A percentile compares a stretch with the other conserved stretches of the same genome.
These are phyloP conservation scores for Ophion slaviceki DNA, from an alignment of 2,888 invertebrate species.

Conservation along the genomic window DNA sequence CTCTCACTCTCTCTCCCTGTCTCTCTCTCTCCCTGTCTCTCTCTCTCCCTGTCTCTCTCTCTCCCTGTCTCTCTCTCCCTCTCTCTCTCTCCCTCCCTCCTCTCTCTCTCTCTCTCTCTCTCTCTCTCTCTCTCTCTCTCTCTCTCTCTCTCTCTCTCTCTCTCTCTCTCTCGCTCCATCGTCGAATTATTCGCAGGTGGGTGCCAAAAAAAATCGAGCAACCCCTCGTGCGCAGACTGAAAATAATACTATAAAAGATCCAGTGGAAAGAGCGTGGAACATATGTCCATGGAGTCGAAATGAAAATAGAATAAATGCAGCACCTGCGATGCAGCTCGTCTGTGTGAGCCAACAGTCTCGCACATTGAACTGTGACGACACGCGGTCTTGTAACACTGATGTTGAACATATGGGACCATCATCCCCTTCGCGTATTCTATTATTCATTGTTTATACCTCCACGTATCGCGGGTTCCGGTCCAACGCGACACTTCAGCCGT, in stretches of 20 bases:
- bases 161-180: slow-evolving; percentile 4
- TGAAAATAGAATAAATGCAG: slow-evolving; percentile 51
- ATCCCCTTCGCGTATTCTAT: slow-evolving; percentile 51
- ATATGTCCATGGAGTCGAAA: slow-evolving; percentile 22
- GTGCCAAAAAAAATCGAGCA: slow-evolving; percentile 34
- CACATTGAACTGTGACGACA: slow-evolving; percentile 45
- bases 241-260: slow-evolving; percentile 54
- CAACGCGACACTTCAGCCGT: neutral
- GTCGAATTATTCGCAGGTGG: slow-evolving; percentile 38
- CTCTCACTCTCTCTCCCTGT: neutral
- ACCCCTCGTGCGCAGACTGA: slow-evolving; percentile 38
- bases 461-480: slow-evolving; percentile 1
- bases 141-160: slow-evolving; percentile 3
- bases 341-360: slow-evolving; percentile 28
- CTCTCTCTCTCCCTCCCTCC: too few relatives aligned
- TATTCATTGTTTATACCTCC: slow-evolving; percentile 54
- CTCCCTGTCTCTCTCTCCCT: too few relatives aligned
- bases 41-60: slow-evolving; percentile 2
- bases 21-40: slow-evolving; percentile 3
- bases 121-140: neutral
- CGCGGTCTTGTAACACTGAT: slow-evolving; percentile 47
- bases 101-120: neutral
- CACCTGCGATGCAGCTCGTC: slow-evolving; percentile 53
- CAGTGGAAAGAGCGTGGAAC: neutral
- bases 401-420: slow-evolving; percentile 47